phyloP scores from a whole-genome alignment of 2,888 invertebrate species.

The Mythimna vitellina region DNA sequence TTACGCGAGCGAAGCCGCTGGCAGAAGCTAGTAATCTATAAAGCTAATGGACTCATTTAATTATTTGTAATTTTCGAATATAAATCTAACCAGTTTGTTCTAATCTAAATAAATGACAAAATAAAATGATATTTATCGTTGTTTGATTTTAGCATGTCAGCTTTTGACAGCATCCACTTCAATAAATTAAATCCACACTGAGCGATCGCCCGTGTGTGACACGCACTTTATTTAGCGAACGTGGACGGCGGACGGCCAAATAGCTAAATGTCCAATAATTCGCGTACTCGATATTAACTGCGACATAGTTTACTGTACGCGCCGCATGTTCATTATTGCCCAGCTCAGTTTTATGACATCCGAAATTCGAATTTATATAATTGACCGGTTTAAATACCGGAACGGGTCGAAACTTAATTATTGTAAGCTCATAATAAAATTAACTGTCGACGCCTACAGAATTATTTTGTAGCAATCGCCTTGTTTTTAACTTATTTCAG shows the following conservation, averaged over 20 bases:
- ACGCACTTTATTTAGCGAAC: conserved; percentile 69
- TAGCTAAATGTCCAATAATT: conserved; percentile 86
- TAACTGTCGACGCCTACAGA: conserved; percentile 61
- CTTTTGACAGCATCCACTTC: background rate
- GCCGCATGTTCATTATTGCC: conserved; percentile 88
- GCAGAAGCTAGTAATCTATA: background rate
- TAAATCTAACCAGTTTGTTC: background rate
- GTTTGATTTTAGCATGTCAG: conserved; percentile 4
- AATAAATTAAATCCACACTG: conserved; percentile 59
- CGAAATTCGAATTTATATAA: conserved; percentile 84
- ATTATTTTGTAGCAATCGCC: conserved; percentile 58
- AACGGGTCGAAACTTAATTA: conserved; percentile 76
- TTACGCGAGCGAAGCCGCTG: too few species aligned
- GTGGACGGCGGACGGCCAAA: conserved; percentile 72
- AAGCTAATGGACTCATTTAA: background rate
- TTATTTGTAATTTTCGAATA: conserved; percentile 11
- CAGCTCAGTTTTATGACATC: conserved; percentile 86
- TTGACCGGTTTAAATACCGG: conserved; percentile 83
- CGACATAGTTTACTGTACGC: conserved; percentile 85
- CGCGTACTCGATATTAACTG: conserved; percentile 84
- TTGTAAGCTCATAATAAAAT: conserved; percentile 67
- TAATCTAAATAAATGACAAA: background rate
- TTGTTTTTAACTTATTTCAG: conserved; percentile 57
- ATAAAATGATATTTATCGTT: background rate
- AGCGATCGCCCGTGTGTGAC: conserved; percentile 57